Evolutionary conservation across 2,888 invertebrate genomes (phyloP).

Genomic region (Escarpia spicata): DNA sequence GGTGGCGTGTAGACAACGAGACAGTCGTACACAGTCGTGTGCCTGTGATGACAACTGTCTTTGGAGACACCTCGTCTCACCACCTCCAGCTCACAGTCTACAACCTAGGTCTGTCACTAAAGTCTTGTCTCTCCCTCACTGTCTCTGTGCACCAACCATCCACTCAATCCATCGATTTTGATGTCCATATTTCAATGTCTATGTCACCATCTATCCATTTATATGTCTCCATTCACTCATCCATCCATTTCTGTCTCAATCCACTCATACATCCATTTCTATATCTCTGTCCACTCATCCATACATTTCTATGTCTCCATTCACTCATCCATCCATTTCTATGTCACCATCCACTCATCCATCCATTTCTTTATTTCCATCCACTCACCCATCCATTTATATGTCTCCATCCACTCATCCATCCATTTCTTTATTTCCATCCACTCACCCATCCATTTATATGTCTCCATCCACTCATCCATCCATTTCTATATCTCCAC

Average conservation of each 20-base stretch:
- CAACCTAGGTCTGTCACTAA: slow-evolving; percentile 46
- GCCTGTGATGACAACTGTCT: slow-evolving; percentile 40
- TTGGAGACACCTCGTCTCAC: slow-evolving; percentile 35
- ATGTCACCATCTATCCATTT: neutral
- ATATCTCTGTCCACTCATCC: neutral
- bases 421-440: neutral
- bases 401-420: neutral
- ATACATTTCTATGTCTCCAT: neutral
- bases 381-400: neutral
- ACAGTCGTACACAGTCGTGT: slow-evolving; percentile 36
- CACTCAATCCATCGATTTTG: neutral
- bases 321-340: neutral
- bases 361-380: neutral
- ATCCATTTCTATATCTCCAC: no score
- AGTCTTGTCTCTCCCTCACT: neutral
- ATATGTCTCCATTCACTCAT: neutral
- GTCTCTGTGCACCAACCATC: neutral
- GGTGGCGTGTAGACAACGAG: slow-evolving; percentile 33
- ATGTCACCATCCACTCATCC: no score
- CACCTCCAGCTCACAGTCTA: slow-evolving; percentile 39
- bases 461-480: no score
- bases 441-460: neutral
- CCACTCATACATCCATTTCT: neutral
- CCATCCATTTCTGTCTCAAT: neutral
- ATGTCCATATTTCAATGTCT: no score